Evolutionary conservation across 2,113 vertebrate genomes (phyloP).

Genomic region (Otus sunia): DNA sequence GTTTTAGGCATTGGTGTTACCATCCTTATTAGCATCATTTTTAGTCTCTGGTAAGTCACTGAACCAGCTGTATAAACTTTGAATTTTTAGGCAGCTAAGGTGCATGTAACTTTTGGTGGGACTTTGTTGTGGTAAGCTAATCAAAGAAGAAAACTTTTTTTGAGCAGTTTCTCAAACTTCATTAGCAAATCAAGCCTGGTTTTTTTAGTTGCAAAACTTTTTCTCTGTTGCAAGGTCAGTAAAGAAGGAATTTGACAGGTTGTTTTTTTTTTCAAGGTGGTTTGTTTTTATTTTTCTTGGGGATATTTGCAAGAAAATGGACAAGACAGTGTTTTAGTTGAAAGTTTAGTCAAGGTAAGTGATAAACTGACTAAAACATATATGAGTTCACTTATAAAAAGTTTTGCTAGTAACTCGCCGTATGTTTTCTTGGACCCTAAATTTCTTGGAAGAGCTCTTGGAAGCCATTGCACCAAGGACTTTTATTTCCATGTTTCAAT

Average conservation of each 20-base stretch:
- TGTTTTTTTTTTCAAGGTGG: neutral
- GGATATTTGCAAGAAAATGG: neutral
- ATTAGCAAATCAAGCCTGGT: neutral
- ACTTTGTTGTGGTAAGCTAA: neutral
- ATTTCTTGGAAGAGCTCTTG: neutral
- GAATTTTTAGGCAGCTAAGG: neutral
- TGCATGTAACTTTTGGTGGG: neutral
- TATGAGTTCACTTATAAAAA: neutral
- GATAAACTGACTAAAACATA: neutral
- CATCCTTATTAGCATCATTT: neutral
- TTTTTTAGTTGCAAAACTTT: neutral
- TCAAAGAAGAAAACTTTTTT: neutral
- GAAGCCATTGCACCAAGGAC: neutral
- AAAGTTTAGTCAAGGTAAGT: neutral
- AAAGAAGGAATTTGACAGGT: neutral
- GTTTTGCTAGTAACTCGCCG: neutral
- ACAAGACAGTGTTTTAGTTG: neutral
- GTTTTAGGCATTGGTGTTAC: neutral
- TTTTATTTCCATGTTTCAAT: neutral
- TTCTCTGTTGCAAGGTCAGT: neutral
- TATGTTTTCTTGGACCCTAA: neutral
- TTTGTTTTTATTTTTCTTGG: neutral
- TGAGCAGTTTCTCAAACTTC: neutral
- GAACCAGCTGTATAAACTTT: neutral
- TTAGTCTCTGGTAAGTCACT: neutral